Evolutionary conservation across 2,797 vertebrate species (phyloP).

Genomic region (Amniataba percoides): DNA sequence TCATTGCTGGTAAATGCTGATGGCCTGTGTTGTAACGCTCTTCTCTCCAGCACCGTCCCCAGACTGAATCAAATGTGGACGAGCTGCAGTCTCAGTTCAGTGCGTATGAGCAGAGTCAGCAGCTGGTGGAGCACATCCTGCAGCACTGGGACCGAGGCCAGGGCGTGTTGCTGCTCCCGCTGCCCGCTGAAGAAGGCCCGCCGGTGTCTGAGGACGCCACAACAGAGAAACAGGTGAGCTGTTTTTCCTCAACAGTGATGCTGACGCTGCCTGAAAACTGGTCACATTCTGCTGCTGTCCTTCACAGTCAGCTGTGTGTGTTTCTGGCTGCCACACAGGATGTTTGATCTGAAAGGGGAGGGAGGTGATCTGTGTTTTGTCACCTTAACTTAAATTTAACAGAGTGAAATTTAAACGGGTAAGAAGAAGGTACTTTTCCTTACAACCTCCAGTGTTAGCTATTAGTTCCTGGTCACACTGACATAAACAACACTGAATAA

Average conservation of each 20-base stretch:
- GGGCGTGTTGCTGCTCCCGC: constrained; percentile 72
- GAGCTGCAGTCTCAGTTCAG: constrained; percentile 84
- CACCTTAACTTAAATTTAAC: no score
- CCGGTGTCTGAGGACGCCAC: constrained; percentile 70
- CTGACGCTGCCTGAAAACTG: no score
- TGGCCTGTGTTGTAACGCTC: neutral
- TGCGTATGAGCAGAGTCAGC: constrained; percentile 82
- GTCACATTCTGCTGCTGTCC: no score
- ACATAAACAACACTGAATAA: neutral
- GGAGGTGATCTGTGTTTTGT: no score
- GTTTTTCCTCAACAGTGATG: neutral
- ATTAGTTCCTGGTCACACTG: neutral
- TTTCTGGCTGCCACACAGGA: neutral
- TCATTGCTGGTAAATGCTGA: neutral
- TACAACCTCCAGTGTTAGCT: neutral
- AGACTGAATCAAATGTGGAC: constrained; percentile 49
- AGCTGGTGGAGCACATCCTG: constrained; percentile 80
- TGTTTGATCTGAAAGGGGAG: no score
- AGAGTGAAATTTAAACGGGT: no score
- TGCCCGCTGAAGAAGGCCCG: constrained; percentile 60
- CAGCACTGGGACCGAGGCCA: constrained; percentile 88
- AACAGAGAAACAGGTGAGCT: constrained; percentile 59
- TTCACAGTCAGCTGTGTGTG: no score
- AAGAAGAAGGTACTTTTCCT: no score
- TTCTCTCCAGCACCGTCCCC: neutral